Percentiles rank a stretch among this genome's conserved stretches.
These are phyloP conservation scores for Chymomyza costata DNA, from an alignment of 1,140 invertebrate species.

Conservation along the genomic window DNA sequence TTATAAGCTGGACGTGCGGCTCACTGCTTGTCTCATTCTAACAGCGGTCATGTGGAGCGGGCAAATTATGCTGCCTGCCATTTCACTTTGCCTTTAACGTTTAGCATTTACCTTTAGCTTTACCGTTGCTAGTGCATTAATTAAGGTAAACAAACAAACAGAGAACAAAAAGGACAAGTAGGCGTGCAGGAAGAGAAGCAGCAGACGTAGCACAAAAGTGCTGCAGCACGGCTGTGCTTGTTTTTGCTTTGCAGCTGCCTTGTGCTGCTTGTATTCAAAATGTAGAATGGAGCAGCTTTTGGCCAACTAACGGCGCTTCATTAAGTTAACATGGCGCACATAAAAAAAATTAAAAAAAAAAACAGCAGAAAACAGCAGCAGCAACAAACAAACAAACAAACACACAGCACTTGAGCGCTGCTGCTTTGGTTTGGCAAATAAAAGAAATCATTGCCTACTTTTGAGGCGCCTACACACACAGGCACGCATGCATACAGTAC, in stretches of 20 bases:
- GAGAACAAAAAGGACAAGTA: conserved; percentile 7
- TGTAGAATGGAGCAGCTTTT: conserved; percentile 4
- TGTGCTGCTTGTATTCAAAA: not conserved
- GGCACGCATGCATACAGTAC: not conserved
- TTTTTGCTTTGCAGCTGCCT: not conserved
- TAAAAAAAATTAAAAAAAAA: not conserved
- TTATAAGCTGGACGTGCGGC: too few species aligned
- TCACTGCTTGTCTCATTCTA: not conserved
- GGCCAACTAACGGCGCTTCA: too few species aligned
- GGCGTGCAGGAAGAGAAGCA: not conserved
- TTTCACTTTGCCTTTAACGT: not conserved
- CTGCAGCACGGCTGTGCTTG: conserved; percentile 7
- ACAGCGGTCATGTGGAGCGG: not conserved
- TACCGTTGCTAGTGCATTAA: conserved; percentile 56
- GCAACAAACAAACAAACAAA: not conserved
- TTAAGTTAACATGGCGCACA: not conserved
- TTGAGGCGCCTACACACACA: conserved; percentile 2
- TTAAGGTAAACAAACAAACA: conserved; percentile 67
- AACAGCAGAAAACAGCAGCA: not conserved
- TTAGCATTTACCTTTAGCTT: conserved; percentile 8
- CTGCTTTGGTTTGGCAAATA: not conserved
- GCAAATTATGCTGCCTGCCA: conserved; percentile 27
- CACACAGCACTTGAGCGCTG: conserved; percentile 2
- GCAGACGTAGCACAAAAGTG: not conserved
- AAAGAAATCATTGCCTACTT: conserved; percentile 2